These are phyloP conservation scores for Drosophila falleni DNA, from an alignment of 2,888 invertebrate species.

Conservation along the genomic window DNA sequence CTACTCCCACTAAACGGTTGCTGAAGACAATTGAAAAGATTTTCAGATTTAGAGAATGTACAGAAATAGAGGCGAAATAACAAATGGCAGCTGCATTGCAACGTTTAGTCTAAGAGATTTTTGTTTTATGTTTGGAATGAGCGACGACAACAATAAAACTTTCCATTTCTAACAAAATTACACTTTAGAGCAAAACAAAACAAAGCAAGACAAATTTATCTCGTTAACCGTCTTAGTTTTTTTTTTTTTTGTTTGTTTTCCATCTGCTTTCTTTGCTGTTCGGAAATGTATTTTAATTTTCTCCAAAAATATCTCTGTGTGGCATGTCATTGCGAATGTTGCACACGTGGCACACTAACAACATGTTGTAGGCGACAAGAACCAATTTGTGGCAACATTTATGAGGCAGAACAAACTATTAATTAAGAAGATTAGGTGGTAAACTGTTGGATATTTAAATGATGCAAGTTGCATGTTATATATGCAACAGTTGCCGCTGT, in stretches of 20 bases:
- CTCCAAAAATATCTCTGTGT: constrained; percentile 21
- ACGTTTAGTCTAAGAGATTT: constrained; percentile 70
- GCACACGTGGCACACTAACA: constrained; percentile 42
- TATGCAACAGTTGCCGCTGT: constrained; percentile 41
- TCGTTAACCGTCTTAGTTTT: constrained; percentile 48
- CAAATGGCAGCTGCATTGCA: constrained; percentile 66
- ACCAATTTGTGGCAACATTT: constrained; percentile 53
- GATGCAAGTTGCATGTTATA: constrained; percentile 35
- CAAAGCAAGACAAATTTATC: constrained; percentile 72
- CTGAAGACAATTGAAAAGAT: constrained; percentile 64
- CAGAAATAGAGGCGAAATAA: constrained; percentile 24
- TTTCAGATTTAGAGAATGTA: constrained; percentile 56
- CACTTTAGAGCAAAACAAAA: constrained; percentile 41
- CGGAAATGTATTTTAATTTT: constrained; percentile 29
- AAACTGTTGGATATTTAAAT: constrained; percentile 51
- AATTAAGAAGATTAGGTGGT: constrained; percentile 65
- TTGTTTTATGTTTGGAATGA: constrained; percentile 34
- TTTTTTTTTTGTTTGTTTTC: constrained; percentile 10
- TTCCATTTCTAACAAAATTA: constrained; percentile 76
- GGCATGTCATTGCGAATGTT: constrained; percentile 44
- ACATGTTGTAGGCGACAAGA: constrained; percentile 28
- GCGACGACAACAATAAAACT: constrained; percentile 69
- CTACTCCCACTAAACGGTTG: constrained; percentile 16
- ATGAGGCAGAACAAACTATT: constrained; percentile 60
- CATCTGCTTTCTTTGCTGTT: constrained; percentile 22